A percentile compares a stretch with the other conserved stretches of the same genome.
These are phyloP conservation scores for Campopleginae sp. DNA, from an alignment of 2,888 invertebrate genomes.

Conservation along the genomic window DNA sequence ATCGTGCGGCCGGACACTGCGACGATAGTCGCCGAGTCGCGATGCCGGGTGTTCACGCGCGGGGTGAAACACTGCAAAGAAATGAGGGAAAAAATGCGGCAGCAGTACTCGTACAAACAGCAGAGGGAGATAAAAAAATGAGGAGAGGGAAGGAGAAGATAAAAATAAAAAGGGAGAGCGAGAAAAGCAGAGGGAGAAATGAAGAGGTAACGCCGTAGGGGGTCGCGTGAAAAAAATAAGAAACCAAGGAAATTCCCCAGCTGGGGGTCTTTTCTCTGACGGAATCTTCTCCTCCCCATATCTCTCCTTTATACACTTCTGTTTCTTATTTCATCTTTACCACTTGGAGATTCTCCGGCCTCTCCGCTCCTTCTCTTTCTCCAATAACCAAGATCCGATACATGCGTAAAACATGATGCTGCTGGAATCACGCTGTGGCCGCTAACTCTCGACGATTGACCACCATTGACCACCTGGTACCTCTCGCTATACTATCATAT, in stretches of 20 bases:
- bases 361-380: slow-evolving; percentile 27
- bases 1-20: too few species aligned
- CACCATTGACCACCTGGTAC: slow-evolving; percentile 77
- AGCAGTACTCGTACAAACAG: not conserved
- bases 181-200: slow-evolving; percentile 71
- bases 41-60: too few species aligned
- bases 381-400: slow-evolving; percentile 29
- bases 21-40: too few species aligned
- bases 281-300: slow-evolving; percentile 69
- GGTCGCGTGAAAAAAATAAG: slow-evolving; percentile 77
- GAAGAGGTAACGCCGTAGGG: slow-evolving; percentile 82
- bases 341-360: not conserved
- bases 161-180: slow-evolving; percentile 48
- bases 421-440: slow-evolving; percentile 64
- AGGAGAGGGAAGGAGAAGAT: slow-evolving; percentile 26
- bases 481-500: slow-evolving; percentile 62
- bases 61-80: slow-evolving; percentile 15
- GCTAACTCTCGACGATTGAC: slow-evolving; percentile 67
- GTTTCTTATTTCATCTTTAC: slow-evolving; percentile 39
- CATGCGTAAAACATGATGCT: slow-evolving; percentile 59
- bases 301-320: slow-evolving; percentile 35
- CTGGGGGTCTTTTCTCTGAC: slow-evolving; percentile 78
- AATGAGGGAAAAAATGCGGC: not conserved
- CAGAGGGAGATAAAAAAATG: slow-evolving; percentile 1
- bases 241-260: slow-evolving; percentile 75